phyloP scores from a whole-genome alignment of 1,140 invertebrate genomes.

The Ptiloglossa arizonensis region DNA sequence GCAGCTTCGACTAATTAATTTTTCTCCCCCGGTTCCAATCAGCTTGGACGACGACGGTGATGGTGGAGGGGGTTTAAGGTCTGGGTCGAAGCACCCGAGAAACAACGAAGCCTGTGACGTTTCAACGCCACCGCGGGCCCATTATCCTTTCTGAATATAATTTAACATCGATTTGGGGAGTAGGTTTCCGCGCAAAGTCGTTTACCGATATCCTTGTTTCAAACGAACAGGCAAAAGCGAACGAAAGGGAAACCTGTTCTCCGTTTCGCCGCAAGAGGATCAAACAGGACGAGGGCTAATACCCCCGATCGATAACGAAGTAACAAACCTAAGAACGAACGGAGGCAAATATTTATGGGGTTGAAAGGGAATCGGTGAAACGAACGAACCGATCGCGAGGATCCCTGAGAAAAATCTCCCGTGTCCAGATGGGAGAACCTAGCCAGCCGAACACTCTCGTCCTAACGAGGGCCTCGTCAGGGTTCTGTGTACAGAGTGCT shows the following conservation, averaged over 20 bases:
- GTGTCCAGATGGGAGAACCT: neutral
- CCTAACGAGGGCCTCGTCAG: neutral
- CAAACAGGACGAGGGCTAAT: neutral
- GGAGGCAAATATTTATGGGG: constrained; percentile 19
- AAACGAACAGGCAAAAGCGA: neutral
- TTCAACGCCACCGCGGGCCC: constrained; percentile 31
- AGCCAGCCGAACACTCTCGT: neutral
- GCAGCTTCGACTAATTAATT: constrained; percentile 60
- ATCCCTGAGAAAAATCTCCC: neutral
- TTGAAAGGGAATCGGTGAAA: constrained; percentile 22
- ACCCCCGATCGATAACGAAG: constrained; percentile 35
- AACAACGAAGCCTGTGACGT: constrained; percentile 27
- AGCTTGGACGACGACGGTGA: no score
- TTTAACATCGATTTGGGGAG: constrained; percentile 31
- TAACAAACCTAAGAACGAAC: constrained; percentile 5
- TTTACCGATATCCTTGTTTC: neutral
- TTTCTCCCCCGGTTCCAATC: constrained; percentile 17
- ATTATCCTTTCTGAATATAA: constrained; percentile 35
- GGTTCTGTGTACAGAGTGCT: neutral
- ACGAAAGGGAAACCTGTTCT: neutral
- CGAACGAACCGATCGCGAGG: neutral
- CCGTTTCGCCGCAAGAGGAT: neutral
- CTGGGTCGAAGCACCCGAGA: constrained; percentile 20
- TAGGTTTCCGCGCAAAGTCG: constrained; percentile 11
- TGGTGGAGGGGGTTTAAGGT: neutral